phyloP scores from a whole-genome alignment of 92 coral and sea anemone species.

The Phenganax stokvisi region DNA sequence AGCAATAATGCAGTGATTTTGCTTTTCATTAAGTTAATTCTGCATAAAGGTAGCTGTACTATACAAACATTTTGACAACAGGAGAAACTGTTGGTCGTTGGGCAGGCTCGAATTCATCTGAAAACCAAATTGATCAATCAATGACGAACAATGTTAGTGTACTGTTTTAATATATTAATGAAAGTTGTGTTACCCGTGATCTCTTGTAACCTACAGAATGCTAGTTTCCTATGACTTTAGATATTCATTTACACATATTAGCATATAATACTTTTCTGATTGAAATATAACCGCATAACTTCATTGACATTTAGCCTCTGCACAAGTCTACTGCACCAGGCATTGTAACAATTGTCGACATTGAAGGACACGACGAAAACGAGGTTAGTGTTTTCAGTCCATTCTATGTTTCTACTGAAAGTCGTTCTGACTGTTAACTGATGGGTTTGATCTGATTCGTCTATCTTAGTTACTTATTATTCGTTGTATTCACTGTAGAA shows the following conservation, averaged over 20 bases:
- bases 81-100: slow-evolving; percentile 97
- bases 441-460: too few relatives aligned
- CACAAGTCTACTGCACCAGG: slow-evolving; percentile 61
- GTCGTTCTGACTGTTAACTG: too few relatives aligned
- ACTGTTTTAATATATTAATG: background rate
- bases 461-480: too few relatives aligned
- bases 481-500: slow-evolving; percentile 71
- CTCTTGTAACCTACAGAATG: too few relatives aligned
- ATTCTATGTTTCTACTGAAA: too few relatives aligned
- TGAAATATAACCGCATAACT: slow-evolving; percentile 3
- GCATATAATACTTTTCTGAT: background rate
- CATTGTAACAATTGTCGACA: slow-evolving; percentile 82
- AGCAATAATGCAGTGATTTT: too few relatives aligned
- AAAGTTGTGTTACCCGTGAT: too few relatives aligned
- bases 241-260: background rate
- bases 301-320: slow-evolving; percentile 52
- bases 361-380: slow-evolving; percentile 59
- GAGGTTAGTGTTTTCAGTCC: slow-evolving; percentile 54
- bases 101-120: slow-evolving; percentile 75
- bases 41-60: too few relatives aligned
- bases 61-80: background rate
- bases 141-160: slow-evolving; percentile 43
- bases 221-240: background rate
- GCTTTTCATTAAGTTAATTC: background rate
- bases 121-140: slow-evolving; percentile 54